Base-by-base conservation (phyloP, 2,113 vertebrate species). In the Eclectus roratus region DNA sequence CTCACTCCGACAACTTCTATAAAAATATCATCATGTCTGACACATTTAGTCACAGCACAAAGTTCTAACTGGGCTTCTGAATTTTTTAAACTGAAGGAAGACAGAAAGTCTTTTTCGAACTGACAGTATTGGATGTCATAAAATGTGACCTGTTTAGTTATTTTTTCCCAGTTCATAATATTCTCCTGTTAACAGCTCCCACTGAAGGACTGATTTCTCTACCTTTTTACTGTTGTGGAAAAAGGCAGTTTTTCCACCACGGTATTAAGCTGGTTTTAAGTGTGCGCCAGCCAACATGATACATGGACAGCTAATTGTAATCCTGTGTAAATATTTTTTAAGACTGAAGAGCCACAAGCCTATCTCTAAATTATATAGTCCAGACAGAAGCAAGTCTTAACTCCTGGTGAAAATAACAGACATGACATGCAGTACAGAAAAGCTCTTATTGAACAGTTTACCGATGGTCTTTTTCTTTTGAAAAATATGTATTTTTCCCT, bases 11-110 rank as follows among this genome's bases (percentile, higher is more conserved):
- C 96, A 99, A 98, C 97, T 99, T 99, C 98, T 99, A 99, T 98
- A 99, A 99, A 98, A 99, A 99, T 94, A 99, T 99, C 94, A 99
- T 99, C 91, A 97, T 99, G 98, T 99, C 99, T 0, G 99, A 99
- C 78, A 98, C 98, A 61, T 99, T 99, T 91, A 98, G 98, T 96
- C 97, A 98, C 96, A 99, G 98, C 97, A 99, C 99, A 52, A 99
- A 99, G 96, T 99, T 99, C 97, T 99, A 97, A 97, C 10, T 29
- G 47, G 33, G 23, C 53, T 81, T 91, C 80, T 69, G 39, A 49
- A 33, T 69, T 87, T 60, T 94, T 76, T 63, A 7, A 93, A 78
- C 47, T 24, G 88, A 77, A 64, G 60, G 29, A 83, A 83, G 46
- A 65, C 56, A 61, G 85, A 64, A 64, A 76, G 17, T 63, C 56